Conservation (phyloP, 2,888 invertebrate genomes). For the Bombylius discolor region DNA sequence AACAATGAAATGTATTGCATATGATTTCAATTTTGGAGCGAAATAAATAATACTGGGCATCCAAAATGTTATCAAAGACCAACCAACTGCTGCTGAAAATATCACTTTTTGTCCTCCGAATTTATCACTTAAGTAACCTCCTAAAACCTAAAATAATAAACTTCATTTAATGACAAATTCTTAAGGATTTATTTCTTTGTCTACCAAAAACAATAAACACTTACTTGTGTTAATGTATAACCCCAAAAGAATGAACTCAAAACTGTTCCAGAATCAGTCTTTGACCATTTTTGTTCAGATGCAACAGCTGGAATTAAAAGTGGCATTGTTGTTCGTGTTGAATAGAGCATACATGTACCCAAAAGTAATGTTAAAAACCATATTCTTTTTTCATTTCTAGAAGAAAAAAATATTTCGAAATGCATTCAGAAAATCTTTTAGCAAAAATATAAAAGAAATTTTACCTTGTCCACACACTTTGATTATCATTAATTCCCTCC, state of each 20-base stretch:
- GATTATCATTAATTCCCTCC: constrained; percentile 35
- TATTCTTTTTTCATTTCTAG: constrained; percentile 40
- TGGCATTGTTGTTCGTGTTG: constrained; percentile 53
- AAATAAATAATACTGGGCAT: constrained; percentile 43
- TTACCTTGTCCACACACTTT: constrained; percentile 35
- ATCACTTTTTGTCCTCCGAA: constrained; percentile 54
- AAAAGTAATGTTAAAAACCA: constrained; percentile 48
- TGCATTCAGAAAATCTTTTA: not conserved
- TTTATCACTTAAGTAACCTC: constrained; percentile 45
- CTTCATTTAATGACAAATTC: not conserved
- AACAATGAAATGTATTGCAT: constrained; percentile 44
- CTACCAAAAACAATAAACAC: not conserved
- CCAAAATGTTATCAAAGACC: constrained; percentile 42
- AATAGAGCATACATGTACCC: constrained; percentile 52
- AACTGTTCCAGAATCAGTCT: constrained; percentile 54
- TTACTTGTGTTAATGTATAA: constrained; percentile 50
- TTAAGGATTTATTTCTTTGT: not conserved
- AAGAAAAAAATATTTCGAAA: constrained; percentile 5
- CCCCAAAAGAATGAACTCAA: constrained; percentile 64
- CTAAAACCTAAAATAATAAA: constrained; percentile 30
- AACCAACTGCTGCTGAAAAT: constrained; percentile 46
- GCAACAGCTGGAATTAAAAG: constrained; percentile 48
- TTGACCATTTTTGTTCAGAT: constrained; percentile 51
- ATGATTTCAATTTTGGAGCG: constrained; percentile 27
- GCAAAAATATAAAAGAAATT: not conserved